These are phyloP conservation scores for Drosophila mojavensis DNA, from an alignment of 1,140 invertebrate genomes.

Conservation along the genomic window DNA sequence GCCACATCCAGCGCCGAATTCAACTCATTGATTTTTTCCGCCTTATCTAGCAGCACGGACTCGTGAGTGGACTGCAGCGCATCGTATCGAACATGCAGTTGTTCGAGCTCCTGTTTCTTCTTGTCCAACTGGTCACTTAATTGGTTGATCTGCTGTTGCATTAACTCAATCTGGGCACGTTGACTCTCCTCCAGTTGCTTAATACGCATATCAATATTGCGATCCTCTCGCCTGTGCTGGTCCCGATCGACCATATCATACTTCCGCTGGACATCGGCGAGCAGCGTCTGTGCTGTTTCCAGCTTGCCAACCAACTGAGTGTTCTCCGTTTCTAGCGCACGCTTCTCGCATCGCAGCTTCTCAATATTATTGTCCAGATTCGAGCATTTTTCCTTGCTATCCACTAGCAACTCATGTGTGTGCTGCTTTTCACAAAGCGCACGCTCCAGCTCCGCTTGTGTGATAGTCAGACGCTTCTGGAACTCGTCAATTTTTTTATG, in stretches of 20 bases:
- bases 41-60: slow-evolving; percentile 85
- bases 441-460: slow-evolving; percentile 85
- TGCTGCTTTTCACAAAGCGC: slow-evolving; percentile 85
- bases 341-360: slow-evolving; percentile 73
- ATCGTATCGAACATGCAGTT: slow-evolving; percentile 85
- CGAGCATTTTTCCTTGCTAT: slow-evolving; percentile 74
- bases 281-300: slow-evolving; percentile 63
- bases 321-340: slow-evolving; percentile 65
- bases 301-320: slow-evolving; percentile 61
- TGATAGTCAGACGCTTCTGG: slow-evolving; percentile 84
- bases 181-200: slow-evolving; percentile 73
- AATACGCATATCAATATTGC: slow-evolving; percentile 57
- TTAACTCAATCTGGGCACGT: slow-evolving; percentile 66
- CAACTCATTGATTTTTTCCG: slow-evolving; percentile 85
- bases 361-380: slow-evolving; percentile 69
- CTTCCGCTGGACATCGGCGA: slow-evolving; percentile 71
- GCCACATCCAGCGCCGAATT: slow-evolving; percentile 85
- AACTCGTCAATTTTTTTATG: slow-evolving; percentile 78
- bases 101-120: slow-evolving; percentile 85
- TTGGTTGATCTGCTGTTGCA: slow-evolving; percentile 70
- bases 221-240: slow-evolving; percentile 59
- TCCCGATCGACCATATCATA: slow-evolving; percentile 76
- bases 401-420: slow-evolving; percentile 85
- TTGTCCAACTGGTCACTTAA: slow-evolving; percentile 69
- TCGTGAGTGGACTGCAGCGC: slow-evolving; percentile 85